These are phyloP conservation scores for Philypnodon macrostomus DNA, from an alignment of 2,797 vertebrate species.

Conservation along the genomic window DNA sequence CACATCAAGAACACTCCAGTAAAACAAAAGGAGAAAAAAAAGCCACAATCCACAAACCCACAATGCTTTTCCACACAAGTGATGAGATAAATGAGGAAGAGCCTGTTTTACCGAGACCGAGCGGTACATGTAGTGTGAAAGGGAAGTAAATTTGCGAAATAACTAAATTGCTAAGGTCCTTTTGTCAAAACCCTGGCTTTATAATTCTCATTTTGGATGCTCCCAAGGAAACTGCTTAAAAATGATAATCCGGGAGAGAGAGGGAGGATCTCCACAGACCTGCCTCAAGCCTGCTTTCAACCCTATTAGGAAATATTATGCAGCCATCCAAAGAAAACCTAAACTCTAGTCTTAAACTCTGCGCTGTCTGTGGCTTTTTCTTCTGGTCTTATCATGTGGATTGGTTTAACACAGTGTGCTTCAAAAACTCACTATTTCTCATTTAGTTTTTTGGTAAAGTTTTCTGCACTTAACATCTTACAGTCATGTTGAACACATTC, in stretches of 20 bases:
- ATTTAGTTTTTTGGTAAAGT: neutral
- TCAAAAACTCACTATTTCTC: neutral
- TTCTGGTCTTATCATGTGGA: conserved; percentile 25
- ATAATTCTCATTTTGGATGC: conserved; percentile 62
- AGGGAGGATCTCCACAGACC: conserved; percentile 73
- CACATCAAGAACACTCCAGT: too few species aligned
- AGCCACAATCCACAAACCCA: conserved; percentile 7
- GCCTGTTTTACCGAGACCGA: conserved; percentile 10
- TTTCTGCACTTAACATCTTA: too few species aligned
- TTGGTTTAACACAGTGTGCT: conserved; percentile 16
- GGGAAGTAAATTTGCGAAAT: conserved; percentile 52
- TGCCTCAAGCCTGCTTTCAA: conserved; percentile 74
- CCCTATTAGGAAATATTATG: conserved; percentile 82
- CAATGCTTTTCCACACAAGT: conserved; percentile 13
- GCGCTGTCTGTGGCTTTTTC: conserved; percentile 55
- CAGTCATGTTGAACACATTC: too few species aligned
- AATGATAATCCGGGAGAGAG: conserved; percentile 80
- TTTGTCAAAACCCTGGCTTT: conserved; percentile 47
- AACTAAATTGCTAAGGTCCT: conserved; percentile 48
- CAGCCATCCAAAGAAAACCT: conserved; percentile 69
- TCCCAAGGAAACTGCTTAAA: conserved; percentile 83
- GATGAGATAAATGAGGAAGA: conserved; percentile 23
- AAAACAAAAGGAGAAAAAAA: conserved; percentile 6
- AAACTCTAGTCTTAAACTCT: conserved; percentile 62
- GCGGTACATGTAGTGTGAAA: conserved; percentile 33